These are phyloP conservation scores for Ptychobarbus kaznakovi DNA, from an alignment of 2,797 vertebrate species.

Conservation along the genomic window DNA sequence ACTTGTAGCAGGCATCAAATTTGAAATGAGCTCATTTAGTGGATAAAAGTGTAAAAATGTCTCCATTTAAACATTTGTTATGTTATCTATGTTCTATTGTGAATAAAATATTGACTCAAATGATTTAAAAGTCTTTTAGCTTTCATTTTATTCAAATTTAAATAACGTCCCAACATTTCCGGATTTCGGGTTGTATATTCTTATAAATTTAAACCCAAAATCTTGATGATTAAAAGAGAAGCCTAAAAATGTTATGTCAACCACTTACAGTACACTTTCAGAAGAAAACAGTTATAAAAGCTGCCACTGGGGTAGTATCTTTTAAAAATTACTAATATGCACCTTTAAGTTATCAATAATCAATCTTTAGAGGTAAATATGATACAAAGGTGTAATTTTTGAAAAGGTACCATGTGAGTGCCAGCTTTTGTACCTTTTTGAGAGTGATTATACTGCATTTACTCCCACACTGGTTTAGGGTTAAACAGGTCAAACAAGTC, in stretches of 20 bases:
- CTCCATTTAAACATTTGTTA: no score
- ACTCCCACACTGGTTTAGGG: background rate
- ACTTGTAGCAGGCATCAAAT: no score
- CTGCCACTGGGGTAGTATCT: background rate
- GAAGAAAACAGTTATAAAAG: background rate
- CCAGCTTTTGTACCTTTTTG: background rate
- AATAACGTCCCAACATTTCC: no score
- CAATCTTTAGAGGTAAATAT: background rate
- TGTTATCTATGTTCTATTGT: no score
- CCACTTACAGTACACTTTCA: constrained; percentile 6
- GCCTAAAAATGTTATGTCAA: background rate
- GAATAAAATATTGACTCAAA: no score
- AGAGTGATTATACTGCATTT: background rate
- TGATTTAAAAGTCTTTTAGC: no score
- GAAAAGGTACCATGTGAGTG: background rate
- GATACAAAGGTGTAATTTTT: background rate
- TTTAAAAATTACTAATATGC: background rate
- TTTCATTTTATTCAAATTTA: no score
- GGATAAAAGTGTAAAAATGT: no score
- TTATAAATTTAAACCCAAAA: background rate
- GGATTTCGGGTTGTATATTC: no score
- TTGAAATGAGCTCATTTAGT: no score
- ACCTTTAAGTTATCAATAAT: background rate
- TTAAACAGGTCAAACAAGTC: constrained; percentile 3
- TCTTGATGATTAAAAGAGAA: background rate